phyloP scores from a whole-genome alignment of 2,113 vertebrate species.

The Rafetus swinhoei region DNA sequence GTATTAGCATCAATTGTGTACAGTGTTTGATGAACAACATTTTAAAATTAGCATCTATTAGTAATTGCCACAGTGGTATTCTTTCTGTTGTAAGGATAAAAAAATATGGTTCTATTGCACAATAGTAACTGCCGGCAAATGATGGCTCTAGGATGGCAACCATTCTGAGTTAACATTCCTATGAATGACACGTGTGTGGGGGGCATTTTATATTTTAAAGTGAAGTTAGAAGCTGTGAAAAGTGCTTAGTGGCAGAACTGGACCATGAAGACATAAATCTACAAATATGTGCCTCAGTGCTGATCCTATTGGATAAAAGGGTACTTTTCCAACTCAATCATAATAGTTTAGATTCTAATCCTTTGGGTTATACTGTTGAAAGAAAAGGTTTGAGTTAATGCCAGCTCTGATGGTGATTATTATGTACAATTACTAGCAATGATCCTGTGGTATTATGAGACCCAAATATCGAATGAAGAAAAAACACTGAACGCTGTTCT shows the following conservation, averaged over 20 bases:
- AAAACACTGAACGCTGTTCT: no score
- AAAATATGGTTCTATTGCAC: background rate
- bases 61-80: background rate
- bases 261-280: background rate
- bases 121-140: background rate
- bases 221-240: background rate
- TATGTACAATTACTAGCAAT: background rate
- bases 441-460: rapidly evolving
- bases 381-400: background rate
- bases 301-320: background rate
- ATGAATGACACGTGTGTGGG: rapidly evolving
- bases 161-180: background rate
- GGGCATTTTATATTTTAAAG: background rate
- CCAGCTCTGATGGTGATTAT: background rate
- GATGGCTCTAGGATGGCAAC: background rate
- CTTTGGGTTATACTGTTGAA: rapidly evolving
- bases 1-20: background rate
- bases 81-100: background rate
- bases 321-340: background rate
- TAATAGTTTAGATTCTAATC: background rate
- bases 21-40: background rate
- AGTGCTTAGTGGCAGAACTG: background rate
- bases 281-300: background rate
- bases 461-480: background rate
- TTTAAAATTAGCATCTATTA: background rate